Conservation (phyloP, 2,113 vertebrate genomes). For the Jaculus jaculus region DNA sequence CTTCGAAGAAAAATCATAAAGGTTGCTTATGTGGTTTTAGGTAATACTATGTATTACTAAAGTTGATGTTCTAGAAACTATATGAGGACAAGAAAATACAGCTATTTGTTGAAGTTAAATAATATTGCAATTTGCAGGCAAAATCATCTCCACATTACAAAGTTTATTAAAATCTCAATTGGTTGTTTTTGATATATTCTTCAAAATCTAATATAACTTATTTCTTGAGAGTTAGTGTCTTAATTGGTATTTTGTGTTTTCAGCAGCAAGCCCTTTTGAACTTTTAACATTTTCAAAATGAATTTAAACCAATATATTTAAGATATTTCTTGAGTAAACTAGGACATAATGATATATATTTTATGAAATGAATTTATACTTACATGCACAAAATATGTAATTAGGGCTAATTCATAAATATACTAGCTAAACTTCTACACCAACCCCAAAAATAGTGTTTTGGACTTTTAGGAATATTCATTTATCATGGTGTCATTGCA, state of each 20-base stretch:
- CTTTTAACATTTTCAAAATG: not conserved
- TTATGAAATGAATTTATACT: not conserved
- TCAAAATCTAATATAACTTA: not conserved
- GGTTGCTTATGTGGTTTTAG: not conserved
- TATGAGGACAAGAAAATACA: not conserved
- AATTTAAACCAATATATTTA: not conserved
- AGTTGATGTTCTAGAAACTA: not conserved
- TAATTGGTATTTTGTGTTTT: not conserved
- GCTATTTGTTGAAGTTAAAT: constrained; percentile 1
- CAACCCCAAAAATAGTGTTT: not conserved
- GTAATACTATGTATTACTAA: not conserved
- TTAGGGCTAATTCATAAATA: not conserved
- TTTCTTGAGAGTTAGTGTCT: not conserved
- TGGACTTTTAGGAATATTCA: not conserved
- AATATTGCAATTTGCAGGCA: not conserved
- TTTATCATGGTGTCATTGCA: constrained; percentile 17
- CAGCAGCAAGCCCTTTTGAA: not conserved
- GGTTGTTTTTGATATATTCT: not conserved
- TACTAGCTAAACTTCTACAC: not conserved
- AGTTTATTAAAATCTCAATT: not conserved
- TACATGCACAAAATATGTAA: not conserved
- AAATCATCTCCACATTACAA: not conserved
- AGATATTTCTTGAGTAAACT: not conserved
- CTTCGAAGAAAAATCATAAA: not conserved
- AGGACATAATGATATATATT: not conserved